phyloP scores from a whole-genome alignment of 2,113 vertebrate species.

The Rhombomys opimus region DNA sequence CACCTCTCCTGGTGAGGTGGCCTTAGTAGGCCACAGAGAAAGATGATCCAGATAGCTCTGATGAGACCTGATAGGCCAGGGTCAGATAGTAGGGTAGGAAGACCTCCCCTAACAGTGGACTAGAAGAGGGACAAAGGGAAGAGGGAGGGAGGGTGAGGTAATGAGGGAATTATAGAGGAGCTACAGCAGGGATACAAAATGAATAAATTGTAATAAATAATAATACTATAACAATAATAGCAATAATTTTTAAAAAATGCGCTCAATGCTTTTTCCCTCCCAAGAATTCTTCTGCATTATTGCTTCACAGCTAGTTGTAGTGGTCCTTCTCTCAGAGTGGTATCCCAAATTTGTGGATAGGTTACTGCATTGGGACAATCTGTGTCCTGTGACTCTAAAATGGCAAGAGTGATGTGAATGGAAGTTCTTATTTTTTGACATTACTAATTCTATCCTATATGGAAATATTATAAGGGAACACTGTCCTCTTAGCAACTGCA shows the following conservation, averaged over 20 bases:
- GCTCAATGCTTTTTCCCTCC: background rate
- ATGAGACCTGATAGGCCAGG: no score
- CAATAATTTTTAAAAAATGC: background rate
- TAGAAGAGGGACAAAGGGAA: no score
- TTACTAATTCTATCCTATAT: background rate
- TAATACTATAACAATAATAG: no score
- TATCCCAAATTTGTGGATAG: background rate
- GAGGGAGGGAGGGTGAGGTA: no score
- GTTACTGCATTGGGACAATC: accelerated
- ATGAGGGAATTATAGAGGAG: no score
- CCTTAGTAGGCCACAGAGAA: no score
- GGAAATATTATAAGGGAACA: background rate
- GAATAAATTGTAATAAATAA: no score
- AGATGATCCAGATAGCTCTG: no score
- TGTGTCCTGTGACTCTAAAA: background rate
- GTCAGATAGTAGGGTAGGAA: no score
- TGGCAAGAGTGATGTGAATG: accelerated
- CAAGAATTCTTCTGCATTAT: background rate
- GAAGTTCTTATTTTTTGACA: background rate
- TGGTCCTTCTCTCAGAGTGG: background rate
- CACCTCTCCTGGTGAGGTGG: no score
- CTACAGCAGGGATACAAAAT: no score
- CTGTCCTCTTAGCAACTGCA: background rate
- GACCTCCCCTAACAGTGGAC: no score
- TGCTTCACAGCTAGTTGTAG: background rate